Evolutionary conservation across 2,113 vertebrate species (phyloP), one percentile per base, ranked within the genome.

Genomic region (Lagopus muta): DNA sequence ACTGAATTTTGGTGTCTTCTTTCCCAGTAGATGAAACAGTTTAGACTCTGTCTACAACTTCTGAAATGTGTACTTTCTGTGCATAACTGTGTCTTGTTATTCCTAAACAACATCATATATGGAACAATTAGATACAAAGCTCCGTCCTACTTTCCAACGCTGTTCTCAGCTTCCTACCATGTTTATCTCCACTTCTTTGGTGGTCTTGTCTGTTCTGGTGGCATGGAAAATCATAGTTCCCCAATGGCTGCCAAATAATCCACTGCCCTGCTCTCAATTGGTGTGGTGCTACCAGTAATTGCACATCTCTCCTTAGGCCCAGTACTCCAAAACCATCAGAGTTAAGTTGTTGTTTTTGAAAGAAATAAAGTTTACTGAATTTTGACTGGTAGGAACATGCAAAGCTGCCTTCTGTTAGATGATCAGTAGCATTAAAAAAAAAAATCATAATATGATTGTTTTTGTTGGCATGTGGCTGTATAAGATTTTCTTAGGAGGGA

Each of bases 161-260:
- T 67, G 54, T 66, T 93, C 86, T 91, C 84, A 70, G 88, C 61
- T 42, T 92, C 60, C 80, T 94, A 8, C 85, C 74, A 70, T 83
- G 79, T 97, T 97, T 97, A 94, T 96, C 94, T 94, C 7, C 1
- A 7, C 86, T 88, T 82, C 90, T 65, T 74, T 94, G 95, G 96
- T 96, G 96, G 95, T 94, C 96, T 84, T 65, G 60, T 82, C 83
- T 79, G 38, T 84, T 62, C 91, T 94, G 77, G 79, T 90, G 88
- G 65, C 36, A 40, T 27, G 66, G 90, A 95, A 95, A 94, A 20
- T 0, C 24, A 95, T 80, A 89, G 70, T 64, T 93, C 79, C 91
- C 84, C 55, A 47, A 48, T 20, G 83, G 47, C 92, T 95, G 94
- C 87, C 97, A 84, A 77, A 89, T 88, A 77, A 89, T 88, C 80